Conservation (phyloP, 2,113 vertebrate genomes). For the Crotalus horridus region DNA sequence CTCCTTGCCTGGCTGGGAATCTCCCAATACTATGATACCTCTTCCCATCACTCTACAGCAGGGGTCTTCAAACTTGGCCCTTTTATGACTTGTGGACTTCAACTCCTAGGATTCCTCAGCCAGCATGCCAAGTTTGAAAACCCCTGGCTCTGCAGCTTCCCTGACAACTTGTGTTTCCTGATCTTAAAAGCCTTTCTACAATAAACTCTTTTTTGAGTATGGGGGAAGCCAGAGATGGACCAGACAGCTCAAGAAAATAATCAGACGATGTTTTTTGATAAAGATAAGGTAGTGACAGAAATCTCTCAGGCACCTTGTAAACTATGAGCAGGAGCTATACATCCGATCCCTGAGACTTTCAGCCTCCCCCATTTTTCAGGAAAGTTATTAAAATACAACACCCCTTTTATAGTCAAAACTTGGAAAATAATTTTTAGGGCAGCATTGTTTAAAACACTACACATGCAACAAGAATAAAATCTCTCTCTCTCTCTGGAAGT, state of each 20-base stretch:
- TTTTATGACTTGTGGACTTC: too few relatives aligned
- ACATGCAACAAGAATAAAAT: background rate
- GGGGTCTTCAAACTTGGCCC: too few relatives aligned
- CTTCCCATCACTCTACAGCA: background rate
- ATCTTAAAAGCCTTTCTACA: background rate
- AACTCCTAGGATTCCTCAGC: too few relatives aligned
- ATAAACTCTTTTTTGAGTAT: background rate
- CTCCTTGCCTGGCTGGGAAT: background rate
- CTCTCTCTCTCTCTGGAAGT: too few relatives aligned
- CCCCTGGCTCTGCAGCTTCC: background rate
- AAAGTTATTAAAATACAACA: background rate
- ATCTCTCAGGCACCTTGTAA: background rate
- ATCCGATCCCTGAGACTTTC: background rate
- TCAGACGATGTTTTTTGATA: background rate
- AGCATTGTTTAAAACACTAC: too few relatives aligned
- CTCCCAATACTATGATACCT: background rate
- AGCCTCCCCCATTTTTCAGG: background rate
- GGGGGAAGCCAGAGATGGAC: background rate
- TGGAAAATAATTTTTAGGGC: background rate
- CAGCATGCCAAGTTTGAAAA: too few relatives aligned
- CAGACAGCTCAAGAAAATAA: background rate
- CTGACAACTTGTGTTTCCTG: background rate
- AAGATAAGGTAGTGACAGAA: background rate
- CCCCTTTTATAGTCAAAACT: background rate
- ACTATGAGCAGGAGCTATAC: background rate